Conservation (phyloP, 2,888 invertebrate species). For the Epiblema foenella region DNA sequence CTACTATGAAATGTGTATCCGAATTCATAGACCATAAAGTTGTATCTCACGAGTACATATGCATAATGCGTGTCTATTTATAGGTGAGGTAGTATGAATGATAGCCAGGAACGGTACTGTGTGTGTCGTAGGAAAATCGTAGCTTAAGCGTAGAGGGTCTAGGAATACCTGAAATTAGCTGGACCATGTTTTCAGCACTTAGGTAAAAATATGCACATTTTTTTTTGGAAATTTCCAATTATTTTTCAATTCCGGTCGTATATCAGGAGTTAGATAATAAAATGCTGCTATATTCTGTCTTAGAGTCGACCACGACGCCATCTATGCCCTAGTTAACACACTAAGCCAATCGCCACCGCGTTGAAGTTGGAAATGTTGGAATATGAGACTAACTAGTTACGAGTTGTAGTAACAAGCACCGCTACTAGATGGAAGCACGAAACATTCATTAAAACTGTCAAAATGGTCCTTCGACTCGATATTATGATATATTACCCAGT, state of each 20-base stretch:
- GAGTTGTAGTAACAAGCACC: background rate
- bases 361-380: background rate
- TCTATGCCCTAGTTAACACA: slow-evolving; percentile 1
- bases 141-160: background rate
- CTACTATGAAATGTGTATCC: too few relatives aligned
- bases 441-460: background rate
- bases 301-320: background rate
- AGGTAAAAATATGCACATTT: too few relatives aligned
- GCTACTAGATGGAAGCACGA: slow-evolving; percentile 29
- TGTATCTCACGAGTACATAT: too few relatives aligned
- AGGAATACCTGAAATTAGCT: background rate
- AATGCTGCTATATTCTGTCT: background rate
- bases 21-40: too few relatives aligned
- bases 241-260: too few relatives aligned
- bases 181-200: too few relatives aligned
- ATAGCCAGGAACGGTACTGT: too few relatives aligned
- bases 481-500: background rate
- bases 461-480: background rate
- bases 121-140: slow-evolving; percentile 7
- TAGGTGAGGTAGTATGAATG: too few relatives aligned
- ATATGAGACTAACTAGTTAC: background rate
- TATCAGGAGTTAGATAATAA: background rate
- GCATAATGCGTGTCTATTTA: too few relatives aligned
- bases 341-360: background rate
- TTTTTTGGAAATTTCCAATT: too few relatives aligned